These are phyloP conservation scores for Heliconius melpomene DNA, from an alignment of 1,140 invertebrate species.

Conservation along the genomic window DNA sequence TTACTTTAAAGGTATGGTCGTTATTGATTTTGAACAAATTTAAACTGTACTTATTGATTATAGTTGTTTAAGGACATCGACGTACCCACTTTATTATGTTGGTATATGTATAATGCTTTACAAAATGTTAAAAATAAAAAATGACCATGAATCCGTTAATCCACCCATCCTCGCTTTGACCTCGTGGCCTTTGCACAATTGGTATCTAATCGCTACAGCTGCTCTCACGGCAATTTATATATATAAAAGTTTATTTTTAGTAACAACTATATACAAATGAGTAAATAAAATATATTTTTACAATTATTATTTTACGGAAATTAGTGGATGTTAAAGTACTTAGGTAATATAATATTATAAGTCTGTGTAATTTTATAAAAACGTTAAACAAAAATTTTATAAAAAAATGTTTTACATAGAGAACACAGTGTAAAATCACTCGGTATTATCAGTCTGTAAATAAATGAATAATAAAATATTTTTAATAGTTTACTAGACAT, in stretches of 20 bases:
- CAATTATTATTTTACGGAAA: too few relatives aligned
- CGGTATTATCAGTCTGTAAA: too few relatives aligned
- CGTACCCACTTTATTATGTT: background rate
- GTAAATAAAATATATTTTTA: background rate
- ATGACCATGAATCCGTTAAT: conserved; percentile 37
- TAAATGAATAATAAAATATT: too few relatives aligned
- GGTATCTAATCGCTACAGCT: conserved; percentile 38
- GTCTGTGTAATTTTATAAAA: too few relatives aligned
- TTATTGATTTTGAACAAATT: too few relatives aligned
- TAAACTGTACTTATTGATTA: background rate
- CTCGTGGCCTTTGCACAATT: conserved; percentile 43
- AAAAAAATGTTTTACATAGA: too few relatives aligned
- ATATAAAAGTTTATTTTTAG: conserved; percentile 15
- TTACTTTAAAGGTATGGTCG: too few relatives aligned
- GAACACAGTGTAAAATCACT: too few relatives aligned
- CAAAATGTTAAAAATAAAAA: conserved; percentile 20
- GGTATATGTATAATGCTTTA: background rate
- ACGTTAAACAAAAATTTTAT: too few relatives aligned
- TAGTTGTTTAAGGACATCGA: background rate
- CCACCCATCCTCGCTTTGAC: conserved; percentile 44
- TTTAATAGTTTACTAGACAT: too few relatives aligned
- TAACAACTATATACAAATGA: background rate
- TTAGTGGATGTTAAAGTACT: too few relatives aligned
- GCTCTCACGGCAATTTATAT: conserved; percentile 44
- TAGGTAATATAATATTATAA: too few relatives aligned